Conservation (phyloP, 2,113 vertebrate species). For the Campylomormyrus tamandua region DNA sequence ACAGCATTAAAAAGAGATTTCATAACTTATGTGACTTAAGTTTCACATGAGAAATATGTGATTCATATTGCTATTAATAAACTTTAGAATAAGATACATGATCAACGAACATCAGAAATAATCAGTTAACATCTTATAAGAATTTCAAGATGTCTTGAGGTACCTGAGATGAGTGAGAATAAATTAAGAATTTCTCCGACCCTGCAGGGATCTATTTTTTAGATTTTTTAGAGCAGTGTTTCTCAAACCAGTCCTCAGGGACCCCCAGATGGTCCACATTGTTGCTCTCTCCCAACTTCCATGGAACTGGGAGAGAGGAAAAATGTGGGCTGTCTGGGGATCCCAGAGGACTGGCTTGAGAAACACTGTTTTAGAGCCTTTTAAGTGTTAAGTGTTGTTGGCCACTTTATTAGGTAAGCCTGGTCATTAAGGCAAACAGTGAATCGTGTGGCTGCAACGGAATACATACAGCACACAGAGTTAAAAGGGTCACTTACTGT, state of each 20-base stretch:
- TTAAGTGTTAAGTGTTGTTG: neutral
- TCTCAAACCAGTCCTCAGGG: neutral
- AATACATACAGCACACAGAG: neutral
- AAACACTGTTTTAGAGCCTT: neutral
- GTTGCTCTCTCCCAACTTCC: neutral
- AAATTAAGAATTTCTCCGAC: neutral
- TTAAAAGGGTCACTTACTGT: neutral
- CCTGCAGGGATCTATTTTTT: neutral
- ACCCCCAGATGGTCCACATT: neutral
- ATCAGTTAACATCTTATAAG: neutral
- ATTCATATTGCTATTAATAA: neutral
- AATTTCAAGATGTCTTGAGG: neutral
- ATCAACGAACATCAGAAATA: neutral
- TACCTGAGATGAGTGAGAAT: neutral
- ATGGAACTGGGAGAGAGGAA: neutral
- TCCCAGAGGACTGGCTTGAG: neutral
- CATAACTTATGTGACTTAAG: neutral
- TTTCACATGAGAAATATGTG: neutral
- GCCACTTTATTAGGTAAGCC: neutral
- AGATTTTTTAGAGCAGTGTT: neutral
- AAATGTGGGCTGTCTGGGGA: neutral
- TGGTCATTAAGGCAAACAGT: neutral
- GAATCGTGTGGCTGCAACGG: neutral
- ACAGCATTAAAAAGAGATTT: neutral
- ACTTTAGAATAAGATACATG: neutral